A percentile compares a stretch with the other conserved stretches of the same genome.
These are phyloP conservation scores for Tychaedon coryphoeus DNA, from an alignment of 2,113 vertebrate genomes.

Conservation along the genomic window DNA sequence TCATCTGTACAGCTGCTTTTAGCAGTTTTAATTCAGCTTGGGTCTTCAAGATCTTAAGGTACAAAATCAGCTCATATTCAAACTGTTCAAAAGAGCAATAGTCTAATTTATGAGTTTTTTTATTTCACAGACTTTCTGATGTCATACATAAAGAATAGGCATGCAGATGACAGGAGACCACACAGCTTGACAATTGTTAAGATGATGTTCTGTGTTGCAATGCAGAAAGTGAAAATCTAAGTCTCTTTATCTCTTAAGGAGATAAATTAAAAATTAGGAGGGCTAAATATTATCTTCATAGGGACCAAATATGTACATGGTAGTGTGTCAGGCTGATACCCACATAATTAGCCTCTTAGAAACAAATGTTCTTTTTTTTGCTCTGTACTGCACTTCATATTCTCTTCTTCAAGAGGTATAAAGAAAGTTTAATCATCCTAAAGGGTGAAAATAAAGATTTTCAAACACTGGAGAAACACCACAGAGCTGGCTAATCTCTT, in stretches of 20 bases:
- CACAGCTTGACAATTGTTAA: neutral
- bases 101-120: neutral
- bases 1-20: neutral
- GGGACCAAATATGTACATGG: neutral
- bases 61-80: neutral
- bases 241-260: neutral
- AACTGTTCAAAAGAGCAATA: neutral
- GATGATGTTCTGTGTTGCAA: neutral
- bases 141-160: neutral
- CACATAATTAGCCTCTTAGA: neutral
- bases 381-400: neutral
- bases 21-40: neutral
- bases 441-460: neutral
- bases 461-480: neutral
- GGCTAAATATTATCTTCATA: neutral
- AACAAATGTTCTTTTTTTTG: neutral
- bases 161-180: neutral
- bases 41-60: neutral
- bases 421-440: neutral
- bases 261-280: neutral
- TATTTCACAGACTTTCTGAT: neutral
- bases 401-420: neutral
- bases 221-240: neutral
- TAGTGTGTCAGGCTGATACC: neutral
- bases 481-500: neutral